Conservation (phyloP, 1,140 invertebrate genomes). For the Chironomus striatipennis region DNA sequence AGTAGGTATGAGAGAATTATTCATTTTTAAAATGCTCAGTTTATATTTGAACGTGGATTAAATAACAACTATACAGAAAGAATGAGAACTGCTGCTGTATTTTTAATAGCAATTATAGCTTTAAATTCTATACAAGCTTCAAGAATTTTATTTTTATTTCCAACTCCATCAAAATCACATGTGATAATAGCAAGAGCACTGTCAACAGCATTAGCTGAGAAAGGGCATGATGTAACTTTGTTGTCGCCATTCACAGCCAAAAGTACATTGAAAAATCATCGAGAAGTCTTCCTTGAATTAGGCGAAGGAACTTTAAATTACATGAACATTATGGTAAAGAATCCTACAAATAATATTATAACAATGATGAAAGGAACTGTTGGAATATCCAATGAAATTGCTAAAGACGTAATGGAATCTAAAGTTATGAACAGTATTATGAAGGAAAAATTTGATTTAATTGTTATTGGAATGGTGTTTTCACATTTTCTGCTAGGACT, state of each 20-base stretch:
- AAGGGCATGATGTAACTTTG: constrained; percentile 32
- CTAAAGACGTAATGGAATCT: background rate
- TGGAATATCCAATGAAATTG: background rate
- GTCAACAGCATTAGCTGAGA: constrained; percentile 28
- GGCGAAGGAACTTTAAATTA: background rate
- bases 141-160: constrained; percentile 30
- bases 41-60: no score
- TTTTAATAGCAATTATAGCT: background rate
- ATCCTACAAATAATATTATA: background rate
- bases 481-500: constrained; percentile 35
- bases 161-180: constrained; percentile 30
- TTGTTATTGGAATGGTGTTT: constrained; percentile 34
- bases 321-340: background rate
- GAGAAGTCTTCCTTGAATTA: background rate
- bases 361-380: background rate
- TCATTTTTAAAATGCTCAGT: no score
- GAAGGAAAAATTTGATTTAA: constrained; percentile 32
- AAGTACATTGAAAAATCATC: constrained; percentile 23
- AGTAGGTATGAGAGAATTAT: constrained; percentile 26
- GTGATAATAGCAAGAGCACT: constrained; percentile 29
- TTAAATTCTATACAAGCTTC: background rate
- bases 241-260: constrained; percentile 24
- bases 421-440: background rate
- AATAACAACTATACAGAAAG: no score
- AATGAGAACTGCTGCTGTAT: background rate